Conservation (phyloP, 2,888 invertebrate species). For the Acrobasis suavella region DNA sequence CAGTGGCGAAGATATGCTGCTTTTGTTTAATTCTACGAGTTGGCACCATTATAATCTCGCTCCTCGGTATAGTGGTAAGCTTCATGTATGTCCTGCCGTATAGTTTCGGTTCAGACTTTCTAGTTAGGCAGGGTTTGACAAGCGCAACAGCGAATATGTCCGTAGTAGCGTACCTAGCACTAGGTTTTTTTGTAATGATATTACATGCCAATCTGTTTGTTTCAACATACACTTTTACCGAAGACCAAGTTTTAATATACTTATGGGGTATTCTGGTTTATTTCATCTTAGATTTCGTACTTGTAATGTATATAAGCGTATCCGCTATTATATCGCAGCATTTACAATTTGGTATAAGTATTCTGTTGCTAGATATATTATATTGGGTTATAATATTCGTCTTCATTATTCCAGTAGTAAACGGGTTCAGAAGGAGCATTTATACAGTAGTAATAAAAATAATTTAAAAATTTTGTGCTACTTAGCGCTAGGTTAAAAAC, state of each 20-base stretch:
- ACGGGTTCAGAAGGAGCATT: constrained; percentile 59
- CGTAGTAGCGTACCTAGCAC: constrained; percentile 43
- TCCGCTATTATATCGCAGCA: constrained; percentile 28
- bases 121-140: constrained; percentile 33
- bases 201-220: constrained; percentile 46
- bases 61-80: constrained; percentile 47
- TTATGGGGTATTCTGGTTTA: constrained; percentile 49
- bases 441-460: constrained; percentile 42
- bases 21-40: constrained; percentile 46
- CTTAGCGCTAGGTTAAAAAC: neutral
- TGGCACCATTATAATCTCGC: constrained; percentile 49
- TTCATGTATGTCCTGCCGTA: constrained; percentile 40
- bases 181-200: constrained; percentile 47
- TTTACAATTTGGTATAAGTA: constrained; percentile 29
- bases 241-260: constrained; percentile 51
- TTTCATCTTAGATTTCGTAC: constrained; percentile 42
- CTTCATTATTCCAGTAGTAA: constrained; percentile 50
- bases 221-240: constrained; percentile 50
- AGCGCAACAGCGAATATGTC: constrained; percentile 33
- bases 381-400: constrained; percentile 49
- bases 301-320: constrained; percentile 33
- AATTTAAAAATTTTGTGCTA: neutral
- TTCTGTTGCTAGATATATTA: constrained; percentile 36
- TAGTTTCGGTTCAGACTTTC: constrained; percentile 29
- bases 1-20: constrained; percentile 46